These are phyloP conservation scores for Patella ulyssiponensis DNA, from an alignment of 2,888 invertebrate species.

Conservation along the genomic window DNA sequence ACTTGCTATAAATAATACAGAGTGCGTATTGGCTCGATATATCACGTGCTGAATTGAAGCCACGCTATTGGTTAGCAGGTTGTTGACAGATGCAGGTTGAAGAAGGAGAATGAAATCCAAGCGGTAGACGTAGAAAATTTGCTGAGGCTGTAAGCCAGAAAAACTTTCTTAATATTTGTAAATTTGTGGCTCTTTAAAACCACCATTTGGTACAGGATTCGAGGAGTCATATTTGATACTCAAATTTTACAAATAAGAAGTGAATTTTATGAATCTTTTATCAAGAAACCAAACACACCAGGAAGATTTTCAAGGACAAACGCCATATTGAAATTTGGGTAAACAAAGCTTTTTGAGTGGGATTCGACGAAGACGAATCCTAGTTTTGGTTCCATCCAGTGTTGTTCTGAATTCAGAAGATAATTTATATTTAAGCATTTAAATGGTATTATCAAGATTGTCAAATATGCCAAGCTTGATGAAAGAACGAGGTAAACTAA, in stretches of 20 bases:
- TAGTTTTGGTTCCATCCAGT: no score
- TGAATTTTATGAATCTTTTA: not conserved
- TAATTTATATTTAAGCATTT: not conserved
- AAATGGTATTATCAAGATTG: conserved; percentile 28
- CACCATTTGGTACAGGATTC: not conserved
- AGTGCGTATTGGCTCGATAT: no score
- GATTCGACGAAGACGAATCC: not conserved
- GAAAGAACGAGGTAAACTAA: conserved; percentile 6
- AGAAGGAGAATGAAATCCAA: conserved; percentile 12
- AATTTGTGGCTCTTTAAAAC: not conserved
- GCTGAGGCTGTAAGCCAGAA: conserved; percentile 11
- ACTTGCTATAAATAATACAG: conserved; percentile 14
- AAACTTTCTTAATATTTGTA: not conserved
- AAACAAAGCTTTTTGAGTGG: not conserved
- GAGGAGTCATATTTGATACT: not conserved
- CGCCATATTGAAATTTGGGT: conserved; percentile 16
- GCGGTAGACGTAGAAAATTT: conserved; percentile 14
- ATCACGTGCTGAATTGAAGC: conserved; percentile 12
- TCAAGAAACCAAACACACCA: not conserved
- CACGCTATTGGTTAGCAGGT: conserved; percentile 19
- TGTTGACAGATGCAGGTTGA: conserved; percentile 16
- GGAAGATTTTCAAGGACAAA: conserved; percentile 12
- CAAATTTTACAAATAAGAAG: not conserved
- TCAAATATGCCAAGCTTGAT: conserved; percentile 21
- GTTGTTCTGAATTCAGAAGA: no score